Percentiles rank a stretch among this genome's conserved stretches.
phyloP scores from a whole-genome alignment of 1,140 invertebrate species.

The Drosophila ambigua region DNA sequence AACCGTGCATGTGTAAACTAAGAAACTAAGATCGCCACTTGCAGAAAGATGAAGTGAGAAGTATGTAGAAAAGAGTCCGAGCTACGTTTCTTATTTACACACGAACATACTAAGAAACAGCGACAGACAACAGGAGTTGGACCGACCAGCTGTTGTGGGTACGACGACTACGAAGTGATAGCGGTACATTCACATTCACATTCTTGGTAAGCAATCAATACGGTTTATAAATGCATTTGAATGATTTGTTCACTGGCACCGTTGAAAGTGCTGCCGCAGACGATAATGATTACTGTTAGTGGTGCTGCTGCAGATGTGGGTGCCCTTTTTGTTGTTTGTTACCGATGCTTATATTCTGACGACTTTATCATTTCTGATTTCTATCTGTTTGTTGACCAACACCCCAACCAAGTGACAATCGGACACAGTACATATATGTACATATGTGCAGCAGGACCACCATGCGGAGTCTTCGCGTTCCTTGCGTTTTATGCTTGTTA shows the following conservation, averaged over 20 bases:
- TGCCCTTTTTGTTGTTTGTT: slow-evolving; percentile 3
- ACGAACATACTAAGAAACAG: background rate
- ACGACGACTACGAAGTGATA: slow-evolving; percentile 45
- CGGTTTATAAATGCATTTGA: slow-evolving; percentile 19
- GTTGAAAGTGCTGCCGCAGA: slow-evolving; percentile 4
- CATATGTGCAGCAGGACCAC: slow-evolving; percentile 1
- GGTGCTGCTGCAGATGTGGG: slow-evolving; percentile 38
- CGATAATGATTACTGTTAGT: slow-evolving; percentile 3
- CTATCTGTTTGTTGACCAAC: slow-evolving; percentile 56
- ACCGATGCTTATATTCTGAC: no score
- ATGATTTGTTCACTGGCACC: slow-evolving; percentile 44
- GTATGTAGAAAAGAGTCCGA: background rate
- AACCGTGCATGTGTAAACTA: slow-evolving; percentile 14
- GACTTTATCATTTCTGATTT: background rate
- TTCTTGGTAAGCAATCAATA: slow-evolving; percentile 62
- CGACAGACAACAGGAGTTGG: slow-evolving; percentile 2
- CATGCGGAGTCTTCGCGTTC: slow-evolving; percentile 15
- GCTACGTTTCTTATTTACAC: slow-evolving; percentile 6
- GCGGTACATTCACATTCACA: slow-evolving; percentile 57
- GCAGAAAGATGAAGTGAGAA: slow-evolving; percentile 27
- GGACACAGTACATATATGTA: slow-evolving; percentile 8
- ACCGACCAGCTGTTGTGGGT: slow-evolving; percentile 60
- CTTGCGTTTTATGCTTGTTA: no score
- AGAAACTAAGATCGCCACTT: slow-evolving; percentile 15
- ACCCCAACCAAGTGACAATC: slow-evolving; percentile 24